A percentile compares a stretch with the other conserved stretches of the same genome.
phyloP scores from a whole-genome alignment of 2,888 invertebrate genomes.

The Parthenolecanium corni region DNA sequence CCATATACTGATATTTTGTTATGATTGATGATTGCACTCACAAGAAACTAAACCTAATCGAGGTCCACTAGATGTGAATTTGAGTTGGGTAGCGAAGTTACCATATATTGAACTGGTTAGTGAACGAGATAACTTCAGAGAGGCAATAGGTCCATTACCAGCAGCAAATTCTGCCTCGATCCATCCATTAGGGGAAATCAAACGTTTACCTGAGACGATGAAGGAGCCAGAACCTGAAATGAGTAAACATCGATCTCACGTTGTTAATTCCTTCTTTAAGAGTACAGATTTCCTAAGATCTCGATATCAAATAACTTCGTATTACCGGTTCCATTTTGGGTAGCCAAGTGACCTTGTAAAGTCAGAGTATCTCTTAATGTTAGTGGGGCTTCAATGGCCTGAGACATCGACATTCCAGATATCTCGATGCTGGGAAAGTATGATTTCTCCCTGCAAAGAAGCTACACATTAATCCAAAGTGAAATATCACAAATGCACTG shows the following conservation, averaged over 20 bases:
- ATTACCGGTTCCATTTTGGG: conserved; percentile 75
- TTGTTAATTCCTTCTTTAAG: too few species aligned
- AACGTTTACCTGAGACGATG: conserved; percentile 59
- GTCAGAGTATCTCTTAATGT: conserved; percentile 74
- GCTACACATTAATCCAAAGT: not conserved
- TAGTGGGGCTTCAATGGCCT: conserved; percentile 86
- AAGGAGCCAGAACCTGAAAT: conserved; percentile 59
- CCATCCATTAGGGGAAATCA: conserved; percentile 76
- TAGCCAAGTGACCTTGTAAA: conserved; percentile 67
- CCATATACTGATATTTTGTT: too few species aligned
- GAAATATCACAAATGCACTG: not conserved
- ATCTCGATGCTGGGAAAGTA: conserved; percentile 68
- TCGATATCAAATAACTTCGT: conserved; percentile 25
- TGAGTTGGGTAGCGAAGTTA: conserved; percentile 47
- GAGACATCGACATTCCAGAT: conserved; percentile 82
- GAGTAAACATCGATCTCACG: conserved; percentile 3
- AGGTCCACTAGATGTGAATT: conserved; percentile 64
- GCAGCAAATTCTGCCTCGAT: conserved; percentile 73
- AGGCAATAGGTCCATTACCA: conserved; percentile 69
- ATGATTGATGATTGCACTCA: conserved; percentile 39
- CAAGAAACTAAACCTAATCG: conserved; percentile 66
- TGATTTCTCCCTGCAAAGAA: conserved; percentile 24
- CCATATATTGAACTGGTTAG: conserved; percentile 62
- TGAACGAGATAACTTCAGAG: conserved; percentile 57
- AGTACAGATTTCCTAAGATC: not conserved